A percentile compares a stretch with the other conserved stretches of the same genome.
phyloP scores from a whole-genome alignment of 1,140 invertebrate genomes.

The Drosophila simulans region DNA sequence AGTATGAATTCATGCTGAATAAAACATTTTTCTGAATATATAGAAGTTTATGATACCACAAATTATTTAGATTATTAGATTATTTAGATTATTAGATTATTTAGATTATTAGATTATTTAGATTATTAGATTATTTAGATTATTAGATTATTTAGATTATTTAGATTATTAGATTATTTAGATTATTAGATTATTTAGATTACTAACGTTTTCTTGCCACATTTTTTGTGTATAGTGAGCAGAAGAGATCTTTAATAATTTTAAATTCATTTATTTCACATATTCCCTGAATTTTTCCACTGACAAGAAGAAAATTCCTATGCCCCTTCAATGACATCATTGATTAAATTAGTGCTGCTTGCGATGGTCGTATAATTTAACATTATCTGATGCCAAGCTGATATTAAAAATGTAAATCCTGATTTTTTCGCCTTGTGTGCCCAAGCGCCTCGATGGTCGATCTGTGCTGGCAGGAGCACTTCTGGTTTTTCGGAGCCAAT shows the following conservation, averaged over 20 bases:
- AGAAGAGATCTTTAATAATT: background rate
- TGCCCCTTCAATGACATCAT: background rate
- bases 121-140: no score
- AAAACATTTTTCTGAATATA: no score
- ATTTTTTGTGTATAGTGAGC: no score
- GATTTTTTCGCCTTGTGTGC: background rate
- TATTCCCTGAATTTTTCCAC: background rate
- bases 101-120: no score
- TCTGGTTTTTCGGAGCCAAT: conserved; percentile 61
- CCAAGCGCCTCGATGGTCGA: conserved; percentile 9
- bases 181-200: no score
- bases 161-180: no score
- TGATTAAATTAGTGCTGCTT: background rate
- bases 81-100: no score
- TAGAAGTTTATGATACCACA: no score
- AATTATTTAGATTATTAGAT: no score
- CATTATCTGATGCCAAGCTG: background rate
- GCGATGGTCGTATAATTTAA: background rate
- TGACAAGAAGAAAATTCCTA: background rate
- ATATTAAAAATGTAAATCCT: background rate
- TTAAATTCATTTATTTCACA: background rate
- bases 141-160: no score
- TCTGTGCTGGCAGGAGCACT: conserved; percentile 57
- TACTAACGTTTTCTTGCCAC: no score
- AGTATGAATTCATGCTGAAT: no score